Evolutionary conservation across 53 echinoderm and acorn worm species (phyloP).

Genomic region (Apostichopus leukothele): DNA sequence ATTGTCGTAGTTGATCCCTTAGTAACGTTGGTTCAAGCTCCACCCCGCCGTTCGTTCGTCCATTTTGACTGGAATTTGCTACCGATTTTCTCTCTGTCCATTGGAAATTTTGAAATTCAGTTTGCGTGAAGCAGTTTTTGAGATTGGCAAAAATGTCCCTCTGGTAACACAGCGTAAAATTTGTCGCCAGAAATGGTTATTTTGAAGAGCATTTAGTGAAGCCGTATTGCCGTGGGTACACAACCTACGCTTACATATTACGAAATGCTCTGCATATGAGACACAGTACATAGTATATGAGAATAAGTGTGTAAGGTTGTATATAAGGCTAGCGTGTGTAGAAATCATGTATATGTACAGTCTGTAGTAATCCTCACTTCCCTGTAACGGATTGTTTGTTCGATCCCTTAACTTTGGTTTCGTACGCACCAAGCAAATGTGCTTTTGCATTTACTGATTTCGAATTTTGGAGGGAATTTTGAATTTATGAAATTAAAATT

Average conservation of each 20-base stretch:
- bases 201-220: neutral
- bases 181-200: neutral
- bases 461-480: neutral
- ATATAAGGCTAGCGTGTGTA: too few species aligned
- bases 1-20: slow-evolving; percentile 37
- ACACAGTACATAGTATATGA: neutral
- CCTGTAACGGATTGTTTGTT: neutral
- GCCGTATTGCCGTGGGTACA: neutral
- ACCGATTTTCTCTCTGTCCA: neutral
- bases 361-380: neutral
- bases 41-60: slow-evolving; percentile 39
- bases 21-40: slow-evolving; percentile 4
- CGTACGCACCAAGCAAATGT: neutral
- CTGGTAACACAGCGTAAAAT: neutral
- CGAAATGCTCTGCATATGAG: neutral
- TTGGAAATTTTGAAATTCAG: neutral
- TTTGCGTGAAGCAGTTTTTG: neutral
- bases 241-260: neutral
- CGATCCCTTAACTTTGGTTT: neutral
- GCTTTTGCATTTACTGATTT: neutral
- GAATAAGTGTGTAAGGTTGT: too few species aligned
- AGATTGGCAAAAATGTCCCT: neutral
- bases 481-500: neutral
- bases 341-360: too few species aligned
- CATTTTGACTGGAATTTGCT: slow-evolving; percentile 13